These are phyloP conservation scores for Eutolmus rufibarbis DNA, from an alignment of 2,888 invertebrate species.

Conservation along the genomic window DNA sequence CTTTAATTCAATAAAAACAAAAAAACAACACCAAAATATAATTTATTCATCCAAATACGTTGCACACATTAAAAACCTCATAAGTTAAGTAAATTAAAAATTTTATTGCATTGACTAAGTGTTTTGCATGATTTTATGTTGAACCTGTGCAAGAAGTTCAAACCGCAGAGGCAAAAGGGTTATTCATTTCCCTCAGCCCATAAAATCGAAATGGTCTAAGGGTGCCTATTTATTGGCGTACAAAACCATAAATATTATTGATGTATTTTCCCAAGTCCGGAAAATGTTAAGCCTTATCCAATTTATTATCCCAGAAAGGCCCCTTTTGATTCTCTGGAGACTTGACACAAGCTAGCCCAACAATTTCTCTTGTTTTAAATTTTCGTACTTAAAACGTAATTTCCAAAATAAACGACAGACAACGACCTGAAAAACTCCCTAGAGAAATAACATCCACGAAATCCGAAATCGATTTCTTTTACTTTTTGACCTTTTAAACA, in stretches of 20 bases:
- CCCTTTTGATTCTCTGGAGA: not conserved
- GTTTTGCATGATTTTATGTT: conserved; percentile 10
- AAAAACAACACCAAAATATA: not conserved
- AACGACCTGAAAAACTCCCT: conserved; percentile 2
- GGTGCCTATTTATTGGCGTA: not conserved
- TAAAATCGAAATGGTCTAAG: conserved; percentile 3
- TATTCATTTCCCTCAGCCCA: not conserved
- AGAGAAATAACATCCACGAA: not conserved
- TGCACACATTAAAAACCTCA: not conserved
- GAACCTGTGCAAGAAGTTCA: not conserved
- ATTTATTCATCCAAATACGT: not conserved
- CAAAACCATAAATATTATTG: conserved; percentile 24
- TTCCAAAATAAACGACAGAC: conserved; percentile 5
- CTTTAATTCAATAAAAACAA: not conserved
- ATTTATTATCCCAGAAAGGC: conserved; percentile 16
- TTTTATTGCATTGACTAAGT: not conserved
- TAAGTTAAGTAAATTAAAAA: not conserved
- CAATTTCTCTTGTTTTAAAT: conserved; percentile 21
- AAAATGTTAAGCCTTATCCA: not conserved
- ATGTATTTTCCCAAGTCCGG: not conserved
- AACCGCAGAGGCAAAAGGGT: not conserved
- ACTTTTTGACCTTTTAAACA: not conserved
- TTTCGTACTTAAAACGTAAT: conserved; percentile 19
- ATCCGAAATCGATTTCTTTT: not conserved
- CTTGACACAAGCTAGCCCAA: not conserved